Conservation (phyloP, 1,140 invertebrate genomes). For the Planococcus citri region DNA sequence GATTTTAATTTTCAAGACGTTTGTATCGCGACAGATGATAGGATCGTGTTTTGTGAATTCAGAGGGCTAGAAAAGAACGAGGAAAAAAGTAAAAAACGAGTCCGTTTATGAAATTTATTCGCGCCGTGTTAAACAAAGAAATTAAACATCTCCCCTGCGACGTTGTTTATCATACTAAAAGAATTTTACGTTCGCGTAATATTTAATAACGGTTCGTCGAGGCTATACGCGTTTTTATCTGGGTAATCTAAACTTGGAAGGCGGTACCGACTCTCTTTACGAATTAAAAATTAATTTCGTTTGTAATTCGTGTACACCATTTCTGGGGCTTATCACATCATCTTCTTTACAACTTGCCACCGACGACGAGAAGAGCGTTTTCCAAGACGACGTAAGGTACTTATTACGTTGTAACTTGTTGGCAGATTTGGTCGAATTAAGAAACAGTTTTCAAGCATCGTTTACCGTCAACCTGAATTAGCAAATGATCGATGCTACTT, state of each 20-base stretch:
- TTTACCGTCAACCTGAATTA: not conserved
- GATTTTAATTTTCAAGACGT: too few relatives aligned
- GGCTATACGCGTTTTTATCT: not conserved
- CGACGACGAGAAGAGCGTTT: not conserved
- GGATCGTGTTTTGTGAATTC: too few relatives aligned
- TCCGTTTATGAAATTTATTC: too few relatives aligned
- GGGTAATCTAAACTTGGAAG: not conserved
- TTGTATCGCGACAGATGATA: too few relatives aligned
- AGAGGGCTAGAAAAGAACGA: not conserved
- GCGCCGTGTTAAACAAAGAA: too few relatives aligned
- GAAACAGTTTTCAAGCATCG: not conserved
- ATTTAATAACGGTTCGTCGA: not conserved
- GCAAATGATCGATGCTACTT: too few relatives aligned
- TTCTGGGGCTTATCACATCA: not conserved
- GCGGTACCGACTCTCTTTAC: not conserved
- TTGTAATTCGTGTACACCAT: not conserved
- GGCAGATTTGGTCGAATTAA: not conserved
- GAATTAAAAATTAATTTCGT: constrained; percentile 8
- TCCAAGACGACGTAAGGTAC: not conserved
- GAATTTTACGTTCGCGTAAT: not conserved
- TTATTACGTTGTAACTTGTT: not conserved
- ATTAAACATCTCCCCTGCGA: too few relatives aligned
- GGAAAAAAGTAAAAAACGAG: too few relatives aligned
- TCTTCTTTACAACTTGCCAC: not conserved
- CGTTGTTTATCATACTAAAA: not conserved